Conservation (phyloP, 2,888 invertebrate species). For the Lottia scabra region DNA sequence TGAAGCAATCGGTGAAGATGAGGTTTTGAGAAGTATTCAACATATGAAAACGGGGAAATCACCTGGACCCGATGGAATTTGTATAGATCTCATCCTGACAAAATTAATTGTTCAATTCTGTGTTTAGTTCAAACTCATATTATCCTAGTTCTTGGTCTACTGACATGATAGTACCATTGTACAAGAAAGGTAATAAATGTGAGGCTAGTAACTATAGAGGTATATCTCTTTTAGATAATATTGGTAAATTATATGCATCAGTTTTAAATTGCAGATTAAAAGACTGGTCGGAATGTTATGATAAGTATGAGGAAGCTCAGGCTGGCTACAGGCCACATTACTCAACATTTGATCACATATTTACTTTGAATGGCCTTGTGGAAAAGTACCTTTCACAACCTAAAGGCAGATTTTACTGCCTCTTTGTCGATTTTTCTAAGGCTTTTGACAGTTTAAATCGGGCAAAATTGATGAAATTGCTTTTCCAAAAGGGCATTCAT, state of each 20-base stretch:
- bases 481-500: not conserved
- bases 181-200: not conserved
- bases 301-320: not conserved
- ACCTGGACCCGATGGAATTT: not conserved
- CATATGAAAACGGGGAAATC: not conserved
- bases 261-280: not conserved
- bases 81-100: not conserved
- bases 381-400: not conserved
- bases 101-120: no score
- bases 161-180: not conserved
- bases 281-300: not conserved
- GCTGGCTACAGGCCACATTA: not conserved
- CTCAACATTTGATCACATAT: not conserved
- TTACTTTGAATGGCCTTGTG: not conserved
- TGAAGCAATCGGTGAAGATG: not conserved
- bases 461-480: not conserved
- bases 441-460: not conserved
- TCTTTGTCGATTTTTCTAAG: not conserved
- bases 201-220: not conserved
- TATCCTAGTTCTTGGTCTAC: not conserved
- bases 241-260: not conserved
- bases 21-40: not conserved
- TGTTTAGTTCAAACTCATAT: no score
- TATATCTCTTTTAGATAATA: not conserved
- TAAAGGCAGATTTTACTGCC: not conserved